Evolutionary conservation across 1,140 invertebrate species (phyloP), one percentile per base, ranked within the genome.

Genomic region (Diorhabda elongata): DNA sequence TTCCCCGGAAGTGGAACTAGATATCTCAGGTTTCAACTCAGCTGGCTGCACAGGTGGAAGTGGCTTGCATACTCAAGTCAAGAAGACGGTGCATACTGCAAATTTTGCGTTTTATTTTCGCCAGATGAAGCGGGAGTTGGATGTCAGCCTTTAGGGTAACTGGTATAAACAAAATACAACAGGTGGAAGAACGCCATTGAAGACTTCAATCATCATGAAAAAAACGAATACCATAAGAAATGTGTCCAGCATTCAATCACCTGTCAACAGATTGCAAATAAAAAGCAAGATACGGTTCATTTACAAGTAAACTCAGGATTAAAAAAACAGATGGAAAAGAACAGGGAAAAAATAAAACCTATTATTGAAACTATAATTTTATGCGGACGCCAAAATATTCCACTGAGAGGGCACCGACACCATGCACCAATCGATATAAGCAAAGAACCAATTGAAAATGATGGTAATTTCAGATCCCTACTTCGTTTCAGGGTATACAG

Each of bases 321-420:
- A 26, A 26, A 26, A 26, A 66, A 47, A 42, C 68, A 66, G 44
- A 42, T 65, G 4, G n/a, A 11, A 42, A 47, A 69, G 52, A 69
- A 69, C 47, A 44, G 68, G 42, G 45, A 65, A 9, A 5, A 45
- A 7, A 5, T 69, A 4, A n/a, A 42, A 61, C 62, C 68, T 47
- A 69, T 69, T 8, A 60, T 69, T 42, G 42, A 66, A 56, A 44
- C 63, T 44, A 60, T 69, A 44, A 65, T 66, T 44, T 69, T 60
- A 61, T 58, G 58, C 9, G 68, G 58, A 6, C n/a, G 41, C 4
- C 69, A 69, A 69, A 66, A 66, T 61, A 69, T 69, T 61, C 45
- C 58, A 3, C 59, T 69, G 44, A 4, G 62, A 44, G 58, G 62
- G 3, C 56, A 64, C 44, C 47, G 68, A 26, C 57, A 69, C 44